Evolutionary conservation across 2,113 vertebrate species (phyloP), one percentile per base, ranked within the genome.

Genomic region (Platichthys flesus): DNA sequence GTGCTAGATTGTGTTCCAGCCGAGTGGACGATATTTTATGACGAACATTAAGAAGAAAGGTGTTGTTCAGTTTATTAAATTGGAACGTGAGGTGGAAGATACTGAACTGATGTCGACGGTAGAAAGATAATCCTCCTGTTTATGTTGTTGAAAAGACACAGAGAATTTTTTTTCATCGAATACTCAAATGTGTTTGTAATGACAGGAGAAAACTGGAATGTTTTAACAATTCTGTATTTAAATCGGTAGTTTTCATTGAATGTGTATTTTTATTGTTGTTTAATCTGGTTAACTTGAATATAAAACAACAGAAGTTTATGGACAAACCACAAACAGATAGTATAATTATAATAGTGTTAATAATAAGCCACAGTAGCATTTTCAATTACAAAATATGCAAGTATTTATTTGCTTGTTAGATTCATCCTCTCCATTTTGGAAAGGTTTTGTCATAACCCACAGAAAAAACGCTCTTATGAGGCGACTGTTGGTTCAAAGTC

Each of bases 21-120:
- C 74, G 55, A 35, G 45, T 75, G 51, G 18, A 35, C 24, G 0
- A 55, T 57, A 35, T 74, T 67, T 67, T 58, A 58, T 52, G 23
- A 40, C 15, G 40, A 62, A 35, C 42, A 60, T 28, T 28, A 59
- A 21, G 14, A 68, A 7, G 31, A 7, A 31, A 42, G 26, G 18
- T 42, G 56, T 9, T 9, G 5, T 54, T 64, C n/a, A 37, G 51
- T 64, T 6, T 31, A 35, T 59, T 28, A 45, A 62, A 54, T 20
- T 37, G 18, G 21, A 49, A 49, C n/a, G 20, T 2, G 54, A 57
- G 45, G n/a, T 26, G 31, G 20, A 52, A n/a, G 15, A 52, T 26
- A 24, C 14, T 24, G 7, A 3, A 52, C 16, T 31, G 12, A 45
- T 35, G 21, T 42, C 28, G 28, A 2, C 7, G 35, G 23, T 55